Evolutionary conservation across 2,797 vertebrate genomes (phyloP).

Genomic region (Artibeus jamaicensis): DNA sequence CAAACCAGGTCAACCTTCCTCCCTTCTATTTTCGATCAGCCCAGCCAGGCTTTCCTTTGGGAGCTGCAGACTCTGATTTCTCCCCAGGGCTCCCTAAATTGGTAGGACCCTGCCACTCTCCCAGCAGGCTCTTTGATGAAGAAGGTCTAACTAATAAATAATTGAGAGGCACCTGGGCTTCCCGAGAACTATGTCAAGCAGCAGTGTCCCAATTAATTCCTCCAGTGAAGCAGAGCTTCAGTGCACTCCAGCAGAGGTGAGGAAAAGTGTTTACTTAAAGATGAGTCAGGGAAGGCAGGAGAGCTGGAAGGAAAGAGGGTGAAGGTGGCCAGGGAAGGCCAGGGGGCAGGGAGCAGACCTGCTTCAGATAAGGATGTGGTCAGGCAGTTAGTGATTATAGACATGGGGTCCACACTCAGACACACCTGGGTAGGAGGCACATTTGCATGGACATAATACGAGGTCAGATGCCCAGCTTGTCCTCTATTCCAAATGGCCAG

Average conservation of each 20-base stretch:
- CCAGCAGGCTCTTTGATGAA: slow-evolving; percentile 34
- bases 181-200: neutral
- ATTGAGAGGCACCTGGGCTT: neutral
- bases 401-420: accelerated
- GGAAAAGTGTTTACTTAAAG: neutral
- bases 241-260: accelerated
- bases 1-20: neutral
- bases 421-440: neutral
- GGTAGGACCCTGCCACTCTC: neutral
- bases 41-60: neutral
- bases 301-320: neutral
- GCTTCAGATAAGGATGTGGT: neutral
- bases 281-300: neutral
- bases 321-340: accelerated
- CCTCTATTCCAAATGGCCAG: neutral
- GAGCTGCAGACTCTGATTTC: neutral
- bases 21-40: neutral
- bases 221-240: neutral
- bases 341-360: accelerated
- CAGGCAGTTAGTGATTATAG: neutral
- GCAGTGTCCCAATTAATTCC: neutral
- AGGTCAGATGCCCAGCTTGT: neutral
- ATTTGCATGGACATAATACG: neutral
- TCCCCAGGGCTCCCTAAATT: neutral
- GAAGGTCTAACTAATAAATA: slow-evolving; percentile 6